A percentile compares a stretch with the other conserved stretches of the same genome.
These are phyloP conservation scores for Pygmarrhopalites habei DNA, from an alignment of 1,140 invertebrate genomes.

Conservation along the genomic window DNA sequence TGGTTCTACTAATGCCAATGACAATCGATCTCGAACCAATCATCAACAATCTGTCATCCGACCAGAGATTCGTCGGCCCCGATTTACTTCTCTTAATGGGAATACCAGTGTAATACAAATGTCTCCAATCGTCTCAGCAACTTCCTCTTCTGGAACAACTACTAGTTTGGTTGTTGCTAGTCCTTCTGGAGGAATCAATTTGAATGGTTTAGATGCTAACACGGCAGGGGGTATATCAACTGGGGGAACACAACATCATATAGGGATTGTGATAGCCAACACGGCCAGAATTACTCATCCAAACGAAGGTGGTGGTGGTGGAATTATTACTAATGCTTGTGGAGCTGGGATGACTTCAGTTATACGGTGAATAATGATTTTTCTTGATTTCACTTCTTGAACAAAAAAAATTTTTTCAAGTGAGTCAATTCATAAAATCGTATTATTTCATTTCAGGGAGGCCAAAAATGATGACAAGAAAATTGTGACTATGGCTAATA, in stretches of 20 bases:
- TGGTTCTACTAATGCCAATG: neutral
- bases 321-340: neutral
- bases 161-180: slow-evolving; percentile 15
- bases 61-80: slow-evolving; percentile 40
- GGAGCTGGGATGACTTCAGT: no score
- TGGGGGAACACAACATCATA: slow-evolving; percentile 11
- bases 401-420: neutral
- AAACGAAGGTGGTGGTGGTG: neutral
- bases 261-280: slow-evolving; percentile 29
- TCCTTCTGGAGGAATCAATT: neutral
- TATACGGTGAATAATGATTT: no score
- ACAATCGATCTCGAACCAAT: slow-evolving; percentile 7
- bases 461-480: slow-evolving; percentile 14
- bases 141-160: slow-evolving; percentile 9
- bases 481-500: no score
- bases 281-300: slow-evolving; percentile 14
- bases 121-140: slow-evolving; percentile 52
- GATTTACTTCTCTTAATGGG: slow-evolving; percentile 45
- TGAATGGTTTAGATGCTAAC: neutral
- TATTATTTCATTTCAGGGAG: no score
- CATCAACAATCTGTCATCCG: slow-evolving; percentile 40
- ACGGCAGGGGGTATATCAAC: neutral
- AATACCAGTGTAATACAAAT: slow-evolving; percentile 72
- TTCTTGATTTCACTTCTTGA: no score
- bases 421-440: no score